Evolutionary conservation across 2,113 vertebrate genomes (phyloP).

Genomic region (Thunnus thynnus): DNA sequence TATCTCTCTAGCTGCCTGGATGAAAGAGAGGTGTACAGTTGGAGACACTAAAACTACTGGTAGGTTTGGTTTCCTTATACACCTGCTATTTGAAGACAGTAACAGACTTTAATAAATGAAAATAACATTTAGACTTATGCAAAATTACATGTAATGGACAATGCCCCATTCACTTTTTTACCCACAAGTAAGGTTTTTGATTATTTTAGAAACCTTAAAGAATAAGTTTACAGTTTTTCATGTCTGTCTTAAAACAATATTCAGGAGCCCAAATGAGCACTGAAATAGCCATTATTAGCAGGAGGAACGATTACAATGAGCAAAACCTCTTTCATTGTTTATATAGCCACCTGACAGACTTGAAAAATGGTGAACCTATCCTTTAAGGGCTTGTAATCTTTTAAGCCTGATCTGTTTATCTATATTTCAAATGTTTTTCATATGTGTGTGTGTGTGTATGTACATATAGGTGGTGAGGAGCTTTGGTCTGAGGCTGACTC

Average conservation of each 20-base stretch:
- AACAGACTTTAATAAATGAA: neutral
- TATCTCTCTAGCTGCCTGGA: conserved; percentile 91
- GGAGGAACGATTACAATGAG: too few relatives aligned
- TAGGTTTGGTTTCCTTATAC: conserved; percentile 45
- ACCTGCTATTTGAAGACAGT: neutral
- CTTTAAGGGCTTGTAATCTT: neutral
- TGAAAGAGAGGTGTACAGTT: conserved; percentile 90
- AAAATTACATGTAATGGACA: neutral
- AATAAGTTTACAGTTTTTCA: too few relatives aligned
- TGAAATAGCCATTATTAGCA: too few relatives aligned
- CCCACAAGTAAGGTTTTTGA: too few relatives aligned
- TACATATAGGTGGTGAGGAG: conserved; percentile 80
- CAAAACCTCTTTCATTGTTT: too few relatives aligned
- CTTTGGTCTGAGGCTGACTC: conserved; percentile 94
- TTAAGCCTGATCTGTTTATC: neutral
- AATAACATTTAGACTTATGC: neutral
- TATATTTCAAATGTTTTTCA: neutral
- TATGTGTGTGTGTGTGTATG: neutral
- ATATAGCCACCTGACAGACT: too few relatives aligned
- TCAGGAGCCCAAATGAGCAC: too few relatives aligned
- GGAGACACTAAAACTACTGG: conserved; percentile 80
- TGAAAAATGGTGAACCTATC: too few relatives aligned
- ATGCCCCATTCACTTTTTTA: neutral
- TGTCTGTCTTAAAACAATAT: too few relatives aligned
- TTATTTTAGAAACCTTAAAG: neutral